Evolutionary conservation across 2,797 vertebrate genomes (phyloP), one percentile per base, ranked within the genome.

Genomic region (Phalanger gymnotis): DNA sequence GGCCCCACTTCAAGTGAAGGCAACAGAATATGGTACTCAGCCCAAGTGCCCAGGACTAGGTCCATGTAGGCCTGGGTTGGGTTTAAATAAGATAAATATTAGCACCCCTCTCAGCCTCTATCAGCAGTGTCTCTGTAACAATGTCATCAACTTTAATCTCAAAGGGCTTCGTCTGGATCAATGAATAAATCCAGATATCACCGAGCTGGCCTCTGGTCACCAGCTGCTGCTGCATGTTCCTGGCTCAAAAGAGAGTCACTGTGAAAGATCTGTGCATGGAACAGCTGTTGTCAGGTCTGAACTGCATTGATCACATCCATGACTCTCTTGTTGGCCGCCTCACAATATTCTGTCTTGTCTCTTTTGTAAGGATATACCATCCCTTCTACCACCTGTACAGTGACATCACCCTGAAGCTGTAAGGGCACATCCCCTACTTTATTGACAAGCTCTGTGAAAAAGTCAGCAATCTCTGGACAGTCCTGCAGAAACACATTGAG

Each of bases 151-250:
- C 98, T 40, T 98, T 99, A 97, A 99, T 99, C 52, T 99, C 99
- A 89, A 99, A 99, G 19, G 99, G 99, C 96, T 99, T 99, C 99
- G 99, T 99, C 98, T 99, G 99, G 95, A 99, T 99, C 97, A 99
- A 98, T 0, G 99, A 99, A 95, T 99, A 99, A 96, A 99, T 99
- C 99, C 99, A 99, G 34, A 99, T 99, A 98, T 99, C 99, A 0
- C 98, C 98, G 98, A 12, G 97, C 98, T 1, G 98, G 96, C 31
- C 98, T 97, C 98, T 98, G 93, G 94, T 97, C 91, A 2, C 97
- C 97, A 7, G 97, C 14, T 0, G 96, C 97, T 0, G 94, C 98
- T 2, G 98, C 91, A 10, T 96, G 97, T 93, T 98, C 97, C 94
- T 97, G 97, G 87, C 96, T 87, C 66, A 97, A 54, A 52, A 95